These are phyloP conservation scores for Campylorhamphus procurvoides DNA, from an alignment of 2,113 vertebrate genomes.

Conservation along the genomic window DNA sequence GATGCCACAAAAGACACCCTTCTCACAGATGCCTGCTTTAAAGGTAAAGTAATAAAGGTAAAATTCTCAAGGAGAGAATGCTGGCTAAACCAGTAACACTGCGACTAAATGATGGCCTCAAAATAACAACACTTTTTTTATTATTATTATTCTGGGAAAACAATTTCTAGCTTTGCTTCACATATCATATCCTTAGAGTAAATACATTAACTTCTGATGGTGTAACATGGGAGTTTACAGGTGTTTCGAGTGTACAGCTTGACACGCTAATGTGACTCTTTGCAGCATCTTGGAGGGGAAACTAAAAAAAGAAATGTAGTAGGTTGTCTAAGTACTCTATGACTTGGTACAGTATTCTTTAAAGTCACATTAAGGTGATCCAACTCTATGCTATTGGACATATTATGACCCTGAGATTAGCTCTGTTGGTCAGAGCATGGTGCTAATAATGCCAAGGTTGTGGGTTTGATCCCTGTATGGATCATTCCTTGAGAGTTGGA, in stretches of 20 bases:
- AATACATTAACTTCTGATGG: background rate
- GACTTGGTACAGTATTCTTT: background rate
- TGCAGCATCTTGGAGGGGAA: background rate
- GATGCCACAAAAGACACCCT: background rate
- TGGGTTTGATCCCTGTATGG: background rate
- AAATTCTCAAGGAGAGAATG: background rate
- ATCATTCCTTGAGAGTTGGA: background rate
- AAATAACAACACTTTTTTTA: background rate
- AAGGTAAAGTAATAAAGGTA: background rate
- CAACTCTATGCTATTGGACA: background rate
- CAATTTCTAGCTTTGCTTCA: background rate
- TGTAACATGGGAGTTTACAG: background rate
- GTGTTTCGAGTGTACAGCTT: rapidly evolving
- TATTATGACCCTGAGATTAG: background rate
- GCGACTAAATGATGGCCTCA: background rate
- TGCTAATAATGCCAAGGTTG: background rate
- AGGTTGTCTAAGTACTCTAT: background rate
- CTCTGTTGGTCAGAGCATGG: background rate
- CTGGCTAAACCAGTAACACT: background rate
- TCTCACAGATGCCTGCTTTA: background rate
- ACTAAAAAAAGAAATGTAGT: background rate
- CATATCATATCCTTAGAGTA: background rate
- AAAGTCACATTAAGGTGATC: background rate
- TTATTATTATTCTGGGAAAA: background rate
- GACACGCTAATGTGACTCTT: background rate